Percentiles rank a stretch among this genome's conserved stretches.
phyloP scores from a whole-genome alignment of 2,797 vertebrate genomes.

The Cossypha heuglini region DNA sequence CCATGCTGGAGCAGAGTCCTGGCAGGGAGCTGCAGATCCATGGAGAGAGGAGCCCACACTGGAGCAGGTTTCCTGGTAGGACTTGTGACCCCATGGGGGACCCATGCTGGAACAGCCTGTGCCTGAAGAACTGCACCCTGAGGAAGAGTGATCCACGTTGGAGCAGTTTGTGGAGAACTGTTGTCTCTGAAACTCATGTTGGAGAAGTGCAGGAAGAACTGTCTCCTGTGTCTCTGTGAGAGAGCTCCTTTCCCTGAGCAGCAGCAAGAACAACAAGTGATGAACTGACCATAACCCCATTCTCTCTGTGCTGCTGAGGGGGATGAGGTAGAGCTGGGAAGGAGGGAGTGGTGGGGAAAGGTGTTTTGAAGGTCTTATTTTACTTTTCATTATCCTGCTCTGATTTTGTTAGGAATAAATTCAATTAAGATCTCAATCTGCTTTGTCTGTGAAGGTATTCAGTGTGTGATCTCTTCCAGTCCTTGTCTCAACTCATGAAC shows the following conservation, averaged over 20 bases:
- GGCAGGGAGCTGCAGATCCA: accelerated
- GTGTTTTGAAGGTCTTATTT: background rate
- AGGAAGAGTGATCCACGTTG: background rate
- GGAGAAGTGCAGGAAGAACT: background rate
- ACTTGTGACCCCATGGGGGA: accelerated
- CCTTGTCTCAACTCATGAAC: background rate
- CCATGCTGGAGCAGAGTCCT: background rate
- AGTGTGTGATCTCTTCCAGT: background rate
- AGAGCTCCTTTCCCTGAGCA: background rate
- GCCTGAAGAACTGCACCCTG: accelerated
- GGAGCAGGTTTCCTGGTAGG: background rate
- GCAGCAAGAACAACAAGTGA: background rate
- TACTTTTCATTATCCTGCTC: background rate
- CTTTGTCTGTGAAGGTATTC: background rate
- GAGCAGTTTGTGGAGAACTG: background rate
- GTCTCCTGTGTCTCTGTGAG: background rate
- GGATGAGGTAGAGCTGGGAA: background rate
- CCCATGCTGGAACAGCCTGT: accelerated
- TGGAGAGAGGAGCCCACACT: background rate
- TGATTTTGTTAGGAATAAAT: background rate
- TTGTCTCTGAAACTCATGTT: accelerated
- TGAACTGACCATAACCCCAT: no score
- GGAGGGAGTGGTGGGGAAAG: background rate
- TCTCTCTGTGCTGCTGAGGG: background rate
- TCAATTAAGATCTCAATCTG: background rate